phyloP scores from a whole-genome alignment of 2,797 vertebrate genomes.

The Parotocinclus haroldoi region DNA sequence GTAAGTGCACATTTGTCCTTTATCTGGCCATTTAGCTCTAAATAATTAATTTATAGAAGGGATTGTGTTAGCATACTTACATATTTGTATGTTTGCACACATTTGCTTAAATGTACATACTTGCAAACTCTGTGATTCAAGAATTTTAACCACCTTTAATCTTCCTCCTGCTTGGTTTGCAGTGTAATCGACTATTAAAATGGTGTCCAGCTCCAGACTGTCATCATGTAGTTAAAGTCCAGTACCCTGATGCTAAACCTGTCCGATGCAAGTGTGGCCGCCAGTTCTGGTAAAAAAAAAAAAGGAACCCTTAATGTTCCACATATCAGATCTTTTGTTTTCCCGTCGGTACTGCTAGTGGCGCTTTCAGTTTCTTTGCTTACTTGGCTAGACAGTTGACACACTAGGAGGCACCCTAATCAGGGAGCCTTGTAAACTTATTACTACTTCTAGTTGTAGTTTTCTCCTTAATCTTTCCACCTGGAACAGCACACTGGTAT shows the following conservation, averaged over 20 bases:
- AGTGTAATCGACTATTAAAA: conserved; percentile 99
- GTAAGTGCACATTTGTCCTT: conserved; percentile 70
- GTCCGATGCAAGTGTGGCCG: conserved; percentile 99
- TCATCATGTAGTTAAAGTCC: conserved; percentile 99
- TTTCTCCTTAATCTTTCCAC: conserved; percentile 28
- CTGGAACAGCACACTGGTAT: conserved; percentile 26
- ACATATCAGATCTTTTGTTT: too few relatives aligned
- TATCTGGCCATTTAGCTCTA: background rate
- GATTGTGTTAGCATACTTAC: too few relatives aligned
- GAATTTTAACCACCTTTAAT: background rate
- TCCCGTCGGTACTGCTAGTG: too few relatives aligned
- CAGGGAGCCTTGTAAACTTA: conserved; percentile 16
- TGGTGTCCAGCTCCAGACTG: conserved; percentile 99
- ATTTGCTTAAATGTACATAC: background rate
- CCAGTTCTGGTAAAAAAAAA: conserved; percentile 94
- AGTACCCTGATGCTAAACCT: conserved; percentile 98
- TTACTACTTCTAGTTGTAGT: conserved; percentile 20
- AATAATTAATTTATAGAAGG: too few relatives aligned
- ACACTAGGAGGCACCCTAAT: too few relatives aligned
- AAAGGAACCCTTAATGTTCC: too few relatives aligned
- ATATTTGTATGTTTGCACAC: background rate
- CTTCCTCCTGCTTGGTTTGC: conserved; percentile 15
- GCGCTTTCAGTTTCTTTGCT: too few relatives aligned
- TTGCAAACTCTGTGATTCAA: background rate
- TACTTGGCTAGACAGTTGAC: too few relatives aligned